Evolutionary conservation across 2,113 vertebrate genomes (phyloP).

Genomic region (Lasiurus borealis): DNA sequence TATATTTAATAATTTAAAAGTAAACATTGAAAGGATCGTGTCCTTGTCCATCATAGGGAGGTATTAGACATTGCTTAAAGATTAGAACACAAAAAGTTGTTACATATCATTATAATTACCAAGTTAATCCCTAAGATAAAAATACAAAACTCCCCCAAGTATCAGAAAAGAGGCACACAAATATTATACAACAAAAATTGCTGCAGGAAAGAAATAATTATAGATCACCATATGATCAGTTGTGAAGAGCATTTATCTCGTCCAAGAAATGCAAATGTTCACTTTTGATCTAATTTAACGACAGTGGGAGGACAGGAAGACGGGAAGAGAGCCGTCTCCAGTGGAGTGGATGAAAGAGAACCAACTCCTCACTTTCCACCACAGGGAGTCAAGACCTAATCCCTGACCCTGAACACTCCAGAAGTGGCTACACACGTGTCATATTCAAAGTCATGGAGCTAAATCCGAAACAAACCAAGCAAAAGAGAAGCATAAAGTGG

Average conservation of each 20-base stretch:
- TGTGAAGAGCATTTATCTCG: neutral
- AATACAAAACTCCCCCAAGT: neutral
- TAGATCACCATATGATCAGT: neutral
- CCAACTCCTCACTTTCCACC: neutral
- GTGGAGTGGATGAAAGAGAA: neutral
- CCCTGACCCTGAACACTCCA: neutral
- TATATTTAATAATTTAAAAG: neutral
- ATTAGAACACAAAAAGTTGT: neutral
- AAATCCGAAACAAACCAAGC: neutral
- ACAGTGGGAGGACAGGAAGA: neutral
- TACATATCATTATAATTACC: neutral
- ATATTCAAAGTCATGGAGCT: neutral
- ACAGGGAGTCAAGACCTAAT: neutral
- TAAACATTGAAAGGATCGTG: neutral
- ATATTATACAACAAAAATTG: neutral
- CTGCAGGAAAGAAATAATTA: neutral
- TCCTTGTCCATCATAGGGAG: neutral
- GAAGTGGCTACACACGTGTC: neutral
- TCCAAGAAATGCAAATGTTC: neutral
- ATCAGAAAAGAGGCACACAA: neutral
- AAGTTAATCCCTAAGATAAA: constrained; percentile 6
- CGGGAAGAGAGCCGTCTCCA: neutral
- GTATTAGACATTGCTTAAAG: neutral
- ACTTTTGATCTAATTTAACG: neutral
- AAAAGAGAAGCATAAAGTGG: neutral